Conservation (phyloP, 2,113 vertebrate species). For the Thermophis baileyi region DNA sequence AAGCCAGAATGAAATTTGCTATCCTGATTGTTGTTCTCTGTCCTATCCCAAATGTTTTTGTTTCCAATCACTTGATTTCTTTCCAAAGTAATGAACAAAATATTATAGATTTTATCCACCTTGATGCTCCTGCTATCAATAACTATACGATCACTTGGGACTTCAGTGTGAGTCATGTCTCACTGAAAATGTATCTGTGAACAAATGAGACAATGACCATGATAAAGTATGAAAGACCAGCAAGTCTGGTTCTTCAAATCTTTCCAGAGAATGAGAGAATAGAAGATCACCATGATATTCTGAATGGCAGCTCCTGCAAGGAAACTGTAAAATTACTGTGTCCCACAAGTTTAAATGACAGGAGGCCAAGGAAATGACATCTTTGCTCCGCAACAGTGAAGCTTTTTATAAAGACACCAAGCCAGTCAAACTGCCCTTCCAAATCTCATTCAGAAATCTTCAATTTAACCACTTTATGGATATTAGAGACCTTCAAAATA, state of each 20-base stretch:
- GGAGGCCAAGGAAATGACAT: background rate
- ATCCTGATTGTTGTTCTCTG: background rate
- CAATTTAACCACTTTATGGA: background rate
- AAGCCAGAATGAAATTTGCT: background rate
- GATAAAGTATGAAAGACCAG: background rate
- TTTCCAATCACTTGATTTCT: background rate
- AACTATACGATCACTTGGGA: rapidly evolving
- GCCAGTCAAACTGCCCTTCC: background rate
- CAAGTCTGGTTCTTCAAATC: background rate
- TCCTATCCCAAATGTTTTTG: background rate
- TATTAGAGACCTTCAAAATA: background rate
- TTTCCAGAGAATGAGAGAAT: background rate
- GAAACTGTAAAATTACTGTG: background rate
- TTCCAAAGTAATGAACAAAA: background rate
- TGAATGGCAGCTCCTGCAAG: background rate
- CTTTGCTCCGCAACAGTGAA: background rate
- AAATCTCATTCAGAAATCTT: background rate
- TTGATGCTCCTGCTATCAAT: background rate
- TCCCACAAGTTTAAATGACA: background rate
- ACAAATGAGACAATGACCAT: background rate
- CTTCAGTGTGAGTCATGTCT: background rate
- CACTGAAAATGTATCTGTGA: background rate
- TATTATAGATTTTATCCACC: background rate
- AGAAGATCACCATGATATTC: background rate
- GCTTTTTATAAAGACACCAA: background rate